These are phyloP conservation scores for Serilophus lunatus DNA, from an alignment of 2,113 vertebrate species.

Conservation along the genomic window DNA sequence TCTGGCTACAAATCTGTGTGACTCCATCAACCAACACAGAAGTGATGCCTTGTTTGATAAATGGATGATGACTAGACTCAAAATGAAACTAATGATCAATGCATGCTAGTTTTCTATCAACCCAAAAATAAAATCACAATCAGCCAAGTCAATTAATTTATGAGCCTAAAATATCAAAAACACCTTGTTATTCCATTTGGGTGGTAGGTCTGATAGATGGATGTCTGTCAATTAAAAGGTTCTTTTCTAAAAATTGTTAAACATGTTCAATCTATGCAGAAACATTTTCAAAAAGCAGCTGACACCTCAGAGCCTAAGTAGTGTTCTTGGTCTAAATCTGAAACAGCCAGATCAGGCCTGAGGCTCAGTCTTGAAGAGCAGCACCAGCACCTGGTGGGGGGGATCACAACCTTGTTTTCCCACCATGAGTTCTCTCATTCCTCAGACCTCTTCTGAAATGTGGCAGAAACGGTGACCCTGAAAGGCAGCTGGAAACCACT, in stretches of 20 bases:
- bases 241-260: not conserved
- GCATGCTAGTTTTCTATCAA: not conserved
- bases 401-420: not conserved
- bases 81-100: constrained; percentile 1
- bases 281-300: not conserved
- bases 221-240: not conserved
- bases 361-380: not conserved
- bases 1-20: not conserved
- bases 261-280: not conserved
- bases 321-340: not conserved
- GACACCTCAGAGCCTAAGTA: not conserved
- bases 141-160: not conserved
- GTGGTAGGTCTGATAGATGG: not conserved
- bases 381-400: not conserved
- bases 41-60: not conserved
- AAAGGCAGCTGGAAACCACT: not conserved
- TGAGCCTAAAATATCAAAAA: not conserved
- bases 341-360: not conserved
- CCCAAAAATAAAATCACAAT: not conserved
- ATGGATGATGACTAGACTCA: not conserved
- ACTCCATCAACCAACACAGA: not conserved
- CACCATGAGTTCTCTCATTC: not conserved
- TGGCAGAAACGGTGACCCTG: not conserved
- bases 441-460: not conserved
- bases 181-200: not conserved